A percentile compares a stretch with the other conserved stretches of the same genome.
phyloP scores from a whole-genome alignment of 2,888 invertebrate genomes.

The Eustalomyia histrio region DNA sequence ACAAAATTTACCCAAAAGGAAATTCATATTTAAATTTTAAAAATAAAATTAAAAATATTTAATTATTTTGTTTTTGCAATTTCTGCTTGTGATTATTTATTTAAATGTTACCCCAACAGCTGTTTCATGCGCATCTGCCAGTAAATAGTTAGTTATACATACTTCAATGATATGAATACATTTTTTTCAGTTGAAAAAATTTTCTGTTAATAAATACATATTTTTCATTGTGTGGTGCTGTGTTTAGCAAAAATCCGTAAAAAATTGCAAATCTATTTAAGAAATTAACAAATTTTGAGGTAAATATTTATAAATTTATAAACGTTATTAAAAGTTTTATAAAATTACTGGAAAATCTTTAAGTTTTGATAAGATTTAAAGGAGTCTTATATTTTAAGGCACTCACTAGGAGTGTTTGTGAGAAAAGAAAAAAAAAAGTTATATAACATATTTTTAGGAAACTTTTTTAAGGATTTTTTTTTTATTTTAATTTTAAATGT shows the following conservation, averaged over 20 bases:
- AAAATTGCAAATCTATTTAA: conserved; percentile 79
- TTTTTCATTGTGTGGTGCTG: conserved; percentile 72
- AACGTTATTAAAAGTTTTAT: neutral
- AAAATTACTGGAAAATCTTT: neutral
- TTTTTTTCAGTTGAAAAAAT: conserved; percentile 48
- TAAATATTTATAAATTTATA: conserved; percentile 66
- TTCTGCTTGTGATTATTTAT: too few species aligned
- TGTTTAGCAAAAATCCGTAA: conserved; percentile 72
- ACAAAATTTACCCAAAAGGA: neutral
- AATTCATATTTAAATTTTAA: neutral
- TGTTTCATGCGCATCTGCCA: conserved; percentile 57
- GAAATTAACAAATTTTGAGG: conserved; percentile 78
- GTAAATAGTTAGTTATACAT: conserved; percentile 65
- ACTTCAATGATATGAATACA: conserved; percentile 47
- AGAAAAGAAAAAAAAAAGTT: conserved; percentile 4
- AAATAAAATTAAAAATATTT: neutral
- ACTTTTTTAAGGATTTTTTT: neutral
- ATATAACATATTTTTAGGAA: neutral
- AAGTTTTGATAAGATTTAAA: neutral
- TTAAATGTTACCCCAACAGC: too few species aligned
- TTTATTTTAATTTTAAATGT: too few species aligned
- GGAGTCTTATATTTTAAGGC: neutral
- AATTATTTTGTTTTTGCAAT: neutral
- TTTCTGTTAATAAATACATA: conserved; percentile 49
- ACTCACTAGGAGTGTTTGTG: neutral